phyloP scores from a whole-genome alignment of 2,797 vertebrate genomes.

The Iguana delicatissima region DNA sequence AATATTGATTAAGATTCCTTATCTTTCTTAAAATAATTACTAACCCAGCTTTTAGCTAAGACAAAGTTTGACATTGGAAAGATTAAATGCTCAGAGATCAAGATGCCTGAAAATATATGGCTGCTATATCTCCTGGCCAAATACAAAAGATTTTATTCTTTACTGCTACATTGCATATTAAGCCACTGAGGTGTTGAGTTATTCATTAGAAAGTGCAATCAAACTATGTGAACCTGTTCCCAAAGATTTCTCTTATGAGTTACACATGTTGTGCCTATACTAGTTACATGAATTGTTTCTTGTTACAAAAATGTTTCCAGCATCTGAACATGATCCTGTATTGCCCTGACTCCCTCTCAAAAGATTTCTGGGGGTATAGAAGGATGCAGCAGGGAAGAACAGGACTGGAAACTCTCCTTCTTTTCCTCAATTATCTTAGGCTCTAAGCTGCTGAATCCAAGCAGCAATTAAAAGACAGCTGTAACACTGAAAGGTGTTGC shows the following conservation, averaged over 20 bases:
- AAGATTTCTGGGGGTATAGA: not conserved
- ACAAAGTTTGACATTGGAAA: not conserved
- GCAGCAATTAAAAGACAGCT: slow-evolving; percentile 58
- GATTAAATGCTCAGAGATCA: not conserved
- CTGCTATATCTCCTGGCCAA: not conserved
- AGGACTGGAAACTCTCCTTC: not conserved
- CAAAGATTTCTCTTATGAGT: not conserved
- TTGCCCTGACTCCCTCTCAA: not conserved
- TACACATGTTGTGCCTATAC: no score
- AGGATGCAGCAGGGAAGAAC: not conserved
- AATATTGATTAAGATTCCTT: no score
- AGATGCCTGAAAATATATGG: slow-evolving; percentile 11
- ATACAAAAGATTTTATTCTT: not conserved
- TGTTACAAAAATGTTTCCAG: not conserved
- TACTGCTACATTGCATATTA: not conserved
- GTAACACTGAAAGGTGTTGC: slow-evolving; percentile 52
- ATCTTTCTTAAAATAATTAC: not conserved
- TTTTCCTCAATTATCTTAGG: slow-evolving; percentile 45
- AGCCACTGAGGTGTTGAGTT: not conserved
- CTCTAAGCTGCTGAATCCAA: slow-evolving; percentile 38
- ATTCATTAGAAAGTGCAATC: not conserved
- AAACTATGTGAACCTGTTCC: not conserved
- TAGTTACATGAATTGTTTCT: not conserved
- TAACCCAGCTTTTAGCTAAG: no score
- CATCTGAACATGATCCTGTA: not conserved